Conservation (phyloP, 2,888 invertebrate genomes). For the Macropis europaea region DNA sequence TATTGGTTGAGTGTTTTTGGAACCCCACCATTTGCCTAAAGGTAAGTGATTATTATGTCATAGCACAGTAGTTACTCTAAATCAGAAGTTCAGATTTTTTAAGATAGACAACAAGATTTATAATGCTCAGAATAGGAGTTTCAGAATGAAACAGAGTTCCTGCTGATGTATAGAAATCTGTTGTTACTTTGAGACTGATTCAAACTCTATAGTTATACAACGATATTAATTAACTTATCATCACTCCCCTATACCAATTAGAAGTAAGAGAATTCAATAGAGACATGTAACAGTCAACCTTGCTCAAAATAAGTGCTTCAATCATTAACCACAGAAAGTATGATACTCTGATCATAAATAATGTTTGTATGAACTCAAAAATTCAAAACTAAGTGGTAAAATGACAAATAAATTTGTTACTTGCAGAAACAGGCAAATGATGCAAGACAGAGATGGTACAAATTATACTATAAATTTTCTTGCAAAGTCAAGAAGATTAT, state of each 20-base stretch:
- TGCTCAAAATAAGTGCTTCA: conserved; percentile 7
- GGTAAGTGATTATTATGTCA: conserved; percentile 49
- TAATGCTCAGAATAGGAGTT: not conserved
- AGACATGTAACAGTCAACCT: conserved; percentile 58
- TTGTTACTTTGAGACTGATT: not conserved
- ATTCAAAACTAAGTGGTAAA: not conserved
- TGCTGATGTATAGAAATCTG: conserved; percentile 13
- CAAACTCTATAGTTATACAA: conserved; percentile 56
- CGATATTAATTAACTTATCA: conserved; percentile 21
- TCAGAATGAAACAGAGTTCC: conserved; percentile 43
- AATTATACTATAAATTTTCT: not conserved
- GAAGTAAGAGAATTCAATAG: not conserved
- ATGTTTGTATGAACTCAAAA: not conserved
- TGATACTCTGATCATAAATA: too few relatives aligned
- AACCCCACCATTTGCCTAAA: conserved; percentile 92
- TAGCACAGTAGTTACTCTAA: conserved; percentile 30
- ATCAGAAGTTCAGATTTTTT: not conserved
- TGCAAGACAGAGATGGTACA: not conserved
- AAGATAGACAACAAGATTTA: not conserved
- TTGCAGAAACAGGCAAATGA: not conserved
- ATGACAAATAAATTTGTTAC: conserved; percentile 5
- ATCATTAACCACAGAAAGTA: too few relatives aligned
- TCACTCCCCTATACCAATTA: not conserved
- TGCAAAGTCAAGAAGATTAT: not conserved
- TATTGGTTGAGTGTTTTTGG: conserved; percentile 86